A percentile compares a stretch with the other conserved stretches of the same genome.
Conservation (phyloP, 1,140 invertebrate species). For the Halictus rubicundus region DNA sequence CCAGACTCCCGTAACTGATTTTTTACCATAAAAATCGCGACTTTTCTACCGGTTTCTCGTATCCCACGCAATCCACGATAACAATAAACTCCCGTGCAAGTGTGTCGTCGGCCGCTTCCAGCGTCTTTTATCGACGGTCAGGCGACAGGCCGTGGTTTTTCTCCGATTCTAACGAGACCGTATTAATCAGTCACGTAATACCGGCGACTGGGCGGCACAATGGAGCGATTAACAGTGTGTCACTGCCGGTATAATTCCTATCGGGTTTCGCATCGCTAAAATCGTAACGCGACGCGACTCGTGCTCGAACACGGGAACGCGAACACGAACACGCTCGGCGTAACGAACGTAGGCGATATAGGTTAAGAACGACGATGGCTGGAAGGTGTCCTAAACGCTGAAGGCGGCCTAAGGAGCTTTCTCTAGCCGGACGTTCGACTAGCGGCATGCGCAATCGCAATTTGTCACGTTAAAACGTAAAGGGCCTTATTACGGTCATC, state of each 20-base stretch:
- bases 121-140: not conserved
- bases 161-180: slow-evolving; percentile 10
- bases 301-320: too few relatives aligned
- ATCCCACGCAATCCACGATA: not conserved
- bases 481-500: slow-evolving; percentile 63
- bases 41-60: not conserved
- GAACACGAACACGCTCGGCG: too few relatives aligned
- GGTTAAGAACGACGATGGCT: slow-evolving; percentile 12
- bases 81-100: not conserved
- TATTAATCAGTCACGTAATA: slow-evolving; percentile 18
- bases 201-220: slow-evolving; percentile 16
- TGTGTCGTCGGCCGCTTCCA: not conserved
- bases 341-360: slow-evolving; percentile 30
- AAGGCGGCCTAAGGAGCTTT: slow-evolving; percentile 41
- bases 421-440: slow-evolving; percentile 25
- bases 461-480: slow-evolving; percentile 66
- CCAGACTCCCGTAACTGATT: too few relatives aligned
- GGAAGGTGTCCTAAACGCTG: not conserved
- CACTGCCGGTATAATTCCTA: slow-evolving; percentile 25
- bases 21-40: too few relatives aligned
- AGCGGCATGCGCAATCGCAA: slow-evolving; percentile 58
- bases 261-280: slow-evolving; percentile 18
- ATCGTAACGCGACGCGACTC: not conserved
- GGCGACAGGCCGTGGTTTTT: not conserved
- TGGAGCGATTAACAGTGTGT: slow-evolving; percentile 35